phyloP scores from a whole-genome alignment of 2,797 vertebrate genomes.

The Cyclopterus lumpus region DNA sequence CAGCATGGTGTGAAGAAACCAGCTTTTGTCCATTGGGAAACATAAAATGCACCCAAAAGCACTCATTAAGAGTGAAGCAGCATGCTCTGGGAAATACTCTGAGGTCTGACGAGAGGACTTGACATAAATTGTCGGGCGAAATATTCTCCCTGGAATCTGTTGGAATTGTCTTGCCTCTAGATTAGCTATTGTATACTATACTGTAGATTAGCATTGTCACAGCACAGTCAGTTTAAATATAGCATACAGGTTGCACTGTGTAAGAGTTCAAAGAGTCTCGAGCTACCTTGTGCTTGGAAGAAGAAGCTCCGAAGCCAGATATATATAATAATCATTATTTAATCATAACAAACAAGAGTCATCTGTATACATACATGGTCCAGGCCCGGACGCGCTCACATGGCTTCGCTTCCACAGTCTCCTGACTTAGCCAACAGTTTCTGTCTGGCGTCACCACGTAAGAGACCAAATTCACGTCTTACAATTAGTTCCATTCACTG shows the following conservation, averaged over 20 bases:
- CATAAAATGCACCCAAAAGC: not conserved
- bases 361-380: no score
- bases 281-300: no score
- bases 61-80: not conserved
- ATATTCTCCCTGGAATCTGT: constrained; percentile 19
- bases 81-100: not conserved
- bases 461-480: no score
- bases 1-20: not conserved
- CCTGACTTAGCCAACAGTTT: no score
- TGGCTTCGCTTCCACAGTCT: no score
- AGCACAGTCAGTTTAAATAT: not conserved
- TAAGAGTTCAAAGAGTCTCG: no score
- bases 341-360: no score
- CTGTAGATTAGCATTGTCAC: not conserved
- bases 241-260: not conserved
- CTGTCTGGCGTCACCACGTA: no score
- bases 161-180: constrained; percentile 10
- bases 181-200: not conserved
- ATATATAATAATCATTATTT: no score
- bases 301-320: no score
- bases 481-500: no score
- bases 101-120: constrained; percentile 8
- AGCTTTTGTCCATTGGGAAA: not conserved
- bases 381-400: no score
- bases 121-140: constrained; percentile 17